phyloP scores from a whole-genome alignment of 2,113 vertebrate species.

The Plecturocebus donacophilus region DNA sequence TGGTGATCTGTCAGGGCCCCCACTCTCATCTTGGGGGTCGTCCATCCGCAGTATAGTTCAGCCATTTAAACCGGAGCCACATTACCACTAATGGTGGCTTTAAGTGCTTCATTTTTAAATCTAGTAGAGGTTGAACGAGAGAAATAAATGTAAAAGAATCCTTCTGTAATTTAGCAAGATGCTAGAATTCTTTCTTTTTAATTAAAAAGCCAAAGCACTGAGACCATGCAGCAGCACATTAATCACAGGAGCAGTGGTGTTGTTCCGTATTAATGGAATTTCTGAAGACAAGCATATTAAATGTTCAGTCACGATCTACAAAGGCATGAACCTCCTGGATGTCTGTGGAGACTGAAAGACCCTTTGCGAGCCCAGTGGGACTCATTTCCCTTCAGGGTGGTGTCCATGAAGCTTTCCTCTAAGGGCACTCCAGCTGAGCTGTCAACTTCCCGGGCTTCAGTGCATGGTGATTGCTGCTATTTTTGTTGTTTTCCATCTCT shows the following conservation, averaged over 20 bases:
- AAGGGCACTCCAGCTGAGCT: background rate
- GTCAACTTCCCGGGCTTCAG: background rate
- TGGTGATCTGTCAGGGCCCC: background rate
- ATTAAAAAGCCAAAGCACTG: background rate
- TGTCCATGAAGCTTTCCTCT: background rate
- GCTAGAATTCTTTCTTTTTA: conserved; percentile 5
- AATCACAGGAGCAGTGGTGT: background rate
- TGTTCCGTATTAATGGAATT: background rate
- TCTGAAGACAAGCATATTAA: background rate
- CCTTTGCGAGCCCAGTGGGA: background rate
- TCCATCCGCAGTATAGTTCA: accelerated
- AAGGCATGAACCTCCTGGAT: background rate
- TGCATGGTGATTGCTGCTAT: conserved; percentile 24
- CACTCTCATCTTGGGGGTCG: no score
- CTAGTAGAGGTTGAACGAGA: background rate
- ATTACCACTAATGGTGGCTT: background rate
- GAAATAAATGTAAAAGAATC: background rate
- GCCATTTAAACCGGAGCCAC: background rate
- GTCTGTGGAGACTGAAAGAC: background rate
- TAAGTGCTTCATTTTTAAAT: background rate
- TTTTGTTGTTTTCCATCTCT: conserved; percentile 50
- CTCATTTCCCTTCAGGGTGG: background rate
- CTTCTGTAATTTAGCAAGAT: background rate
- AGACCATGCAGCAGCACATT: background rate
- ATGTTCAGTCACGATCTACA: background rate